phyloP scores from a whole-genome alignment of 1,140 invertebrate species.

The Monochamus saltuarius region DNA sequence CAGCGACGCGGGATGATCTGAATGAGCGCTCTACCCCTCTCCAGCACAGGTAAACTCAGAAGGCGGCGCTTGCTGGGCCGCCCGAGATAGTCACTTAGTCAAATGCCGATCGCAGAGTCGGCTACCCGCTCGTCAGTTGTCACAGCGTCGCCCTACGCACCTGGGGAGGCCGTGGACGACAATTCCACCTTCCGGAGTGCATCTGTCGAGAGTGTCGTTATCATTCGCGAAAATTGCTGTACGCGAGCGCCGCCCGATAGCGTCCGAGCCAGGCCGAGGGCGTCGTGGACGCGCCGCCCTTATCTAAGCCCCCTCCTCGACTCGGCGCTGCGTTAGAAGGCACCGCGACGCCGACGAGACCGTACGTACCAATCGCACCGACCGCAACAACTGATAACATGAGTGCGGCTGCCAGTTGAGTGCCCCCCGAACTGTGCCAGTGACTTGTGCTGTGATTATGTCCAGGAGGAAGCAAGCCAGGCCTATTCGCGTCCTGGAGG shows the following conservation, averaged over 20 bases:
- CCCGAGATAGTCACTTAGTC: constrained; percentile 48
- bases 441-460: constrained; percentile 52
- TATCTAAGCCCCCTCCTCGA: constrained; percentile 47
- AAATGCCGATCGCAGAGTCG: constrained; percentile 44
- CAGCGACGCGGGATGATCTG: constrained; percentile 28
- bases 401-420: constrained; percentile 37
- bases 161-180: constrained; percentile 7
- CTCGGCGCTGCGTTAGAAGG: constrained; percentile 44
- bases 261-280: constrained; percentile 46
- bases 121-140: constrained; percentile 36
- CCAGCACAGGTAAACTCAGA: constrained; percentile 46
- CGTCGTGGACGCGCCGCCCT: constrained; percentile 48
- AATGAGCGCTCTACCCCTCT: constrained; percentile 39
- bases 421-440: constrained; percentile 27
- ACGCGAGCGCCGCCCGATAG: constrained; percentile 38
- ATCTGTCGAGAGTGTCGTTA: constrained; percentile 4
- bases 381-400: constrained; percentile 43
- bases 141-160: constrained; percentile 16
- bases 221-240: constrained; percentile 28
- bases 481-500: constrained; percentile 58
- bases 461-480: constrained; percentile 63
- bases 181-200: neutral
- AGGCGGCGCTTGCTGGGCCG: constrained; percentile 44
- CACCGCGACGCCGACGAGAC: constrained; percentile 49
- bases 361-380: constrained; percentile 43